Percentiles rank a stretch among this genome's conserved stretches.
These are phyloP conservation scores for Archegozetes longisetosus DNA, from an alignment of 1,140 invertebrate species.

Conservation along the genomic window DNA sequence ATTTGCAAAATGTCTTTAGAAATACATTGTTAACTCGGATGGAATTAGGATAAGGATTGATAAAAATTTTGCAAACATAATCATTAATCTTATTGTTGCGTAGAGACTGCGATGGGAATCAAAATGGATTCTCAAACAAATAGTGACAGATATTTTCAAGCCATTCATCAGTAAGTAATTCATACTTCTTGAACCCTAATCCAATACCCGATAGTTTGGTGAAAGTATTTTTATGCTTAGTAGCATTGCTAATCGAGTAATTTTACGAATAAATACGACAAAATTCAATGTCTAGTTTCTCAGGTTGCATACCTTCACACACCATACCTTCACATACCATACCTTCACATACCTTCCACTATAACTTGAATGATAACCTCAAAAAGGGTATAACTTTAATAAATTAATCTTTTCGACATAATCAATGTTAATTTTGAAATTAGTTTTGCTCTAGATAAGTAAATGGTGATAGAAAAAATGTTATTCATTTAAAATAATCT, in stretches of 20 bases:
- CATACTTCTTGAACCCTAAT: too few relatives aligned
- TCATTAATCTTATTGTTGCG: constrained; percentile 22
- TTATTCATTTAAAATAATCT: too few relatives aligned
- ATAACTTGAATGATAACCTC: too few relatives aligned
- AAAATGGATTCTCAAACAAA: constrained; percentile 47
- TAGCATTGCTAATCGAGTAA: background rate
- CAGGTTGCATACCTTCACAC: background rate
- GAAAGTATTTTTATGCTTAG: constrained; percentile 13
- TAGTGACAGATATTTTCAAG: constrained; percentile 51
- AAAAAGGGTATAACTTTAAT: too few relatives aligned
- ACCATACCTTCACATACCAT: constrained; percentile 3
- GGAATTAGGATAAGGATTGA: too few relatives aligned
- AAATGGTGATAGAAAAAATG: too few relatives aligned
- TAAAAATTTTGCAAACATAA: background rate
- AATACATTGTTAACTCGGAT: too few relatives aligned
- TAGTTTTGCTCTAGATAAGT: too few relatives aligned
- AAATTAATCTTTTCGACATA: too few relatives aligned
- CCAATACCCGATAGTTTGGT: too few relatives aligned
- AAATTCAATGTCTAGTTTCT: background rate
- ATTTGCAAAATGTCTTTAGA: constrained; percentile 11
- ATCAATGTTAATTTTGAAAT: too few relatives aligned
- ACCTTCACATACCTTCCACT: background rate
- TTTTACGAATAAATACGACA: constrained; percentile 18
- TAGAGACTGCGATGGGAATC: constrained; percentile 68
- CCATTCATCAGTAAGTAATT: constrained; percentile 27